These are phyloP conservation scores for Amia ocellicauda DNA, from an alignment of 2,113 vertebrate genomes.

Conservation along the genomic window DNA sequence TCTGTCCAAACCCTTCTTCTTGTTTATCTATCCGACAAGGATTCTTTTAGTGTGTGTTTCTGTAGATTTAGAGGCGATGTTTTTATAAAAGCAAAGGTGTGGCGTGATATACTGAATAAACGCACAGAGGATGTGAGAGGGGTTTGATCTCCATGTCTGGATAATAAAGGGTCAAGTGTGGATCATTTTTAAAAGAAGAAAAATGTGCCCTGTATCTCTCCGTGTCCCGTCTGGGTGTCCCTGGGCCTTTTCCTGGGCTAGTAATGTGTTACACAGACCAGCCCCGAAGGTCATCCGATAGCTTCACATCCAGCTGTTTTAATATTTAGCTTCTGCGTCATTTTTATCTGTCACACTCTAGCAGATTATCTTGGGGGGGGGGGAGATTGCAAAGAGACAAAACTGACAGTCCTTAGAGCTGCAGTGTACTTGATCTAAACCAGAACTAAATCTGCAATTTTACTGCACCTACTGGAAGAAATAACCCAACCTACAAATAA, in stretches of 20 bases:
- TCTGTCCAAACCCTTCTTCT: slow-evolving; percentile 49
- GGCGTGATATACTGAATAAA: slow-evolving; percentile 47
- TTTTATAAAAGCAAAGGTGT: no score
- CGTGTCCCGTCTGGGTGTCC: slow-evolving; percentile 42
- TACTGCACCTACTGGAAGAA: neutral
- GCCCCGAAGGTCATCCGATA: slow-evolving; percentile 58
- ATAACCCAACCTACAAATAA: neutral
- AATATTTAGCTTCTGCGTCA: slow-evolving; percentile 59
- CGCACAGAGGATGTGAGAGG: slow-evolving; percentile 61
- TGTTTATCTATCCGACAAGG: no score
- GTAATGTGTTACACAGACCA: slow-evolving; percentile 66
- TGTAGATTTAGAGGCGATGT: no score
- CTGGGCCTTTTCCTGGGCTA: slow-evolving; percentile 38
- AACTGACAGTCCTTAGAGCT: no score
- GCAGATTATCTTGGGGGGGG: slow-evolving; percentile 52
- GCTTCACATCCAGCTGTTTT: slow-evolving; percentile 69
- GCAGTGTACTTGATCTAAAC: no score
- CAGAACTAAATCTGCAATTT: neutral
- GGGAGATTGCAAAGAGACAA: slow-evolving; percentile 48
- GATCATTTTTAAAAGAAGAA: slow-evolving; percentile 54
- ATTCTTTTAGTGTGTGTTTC: no score
- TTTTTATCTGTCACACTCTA: slow-evolving; percentile 47
- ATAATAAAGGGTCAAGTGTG: slow-evolving; percentile 38
- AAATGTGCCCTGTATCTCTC: slow-evolving; percentile 51
- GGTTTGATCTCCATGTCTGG: slow-evolving; percentile 55